phyloP scores from a whole-genome alignment of 2,113 vertebrate species.

The Chionis minor region DNA sequence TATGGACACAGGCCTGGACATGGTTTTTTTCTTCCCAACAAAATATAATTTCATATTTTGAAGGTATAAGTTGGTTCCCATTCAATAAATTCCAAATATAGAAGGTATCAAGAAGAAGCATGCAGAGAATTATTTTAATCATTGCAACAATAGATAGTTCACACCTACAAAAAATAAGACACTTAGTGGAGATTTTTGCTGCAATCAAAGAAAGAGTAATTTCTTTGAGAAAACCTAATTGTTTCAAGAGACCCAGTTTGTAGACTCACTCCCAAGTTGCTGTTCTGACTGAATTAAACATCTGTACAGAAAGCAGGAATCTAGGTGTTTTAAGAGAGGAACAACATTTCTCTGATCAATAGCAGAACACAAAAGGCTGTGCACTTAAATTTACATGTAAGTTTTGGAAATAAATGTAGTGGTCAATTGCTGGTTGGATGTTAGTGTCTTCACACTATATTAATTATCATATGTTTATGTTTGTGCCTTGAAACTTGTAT shows the following conservation, averaged over 20 bases:
- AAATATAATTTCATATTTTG: neutral
- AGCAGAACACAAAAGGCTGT: neutral
- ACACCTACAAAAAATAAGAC: neutral
- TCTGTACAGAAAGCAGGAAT: neutral
- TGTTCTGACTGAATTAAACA: neutral
- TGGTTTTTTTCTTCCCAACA: neutral
- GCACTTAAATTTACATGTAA: neutral
- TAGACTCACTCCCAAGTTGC: neutral
- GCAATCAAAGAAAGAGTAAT: neutral
- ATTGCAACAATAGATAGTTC: neutral
- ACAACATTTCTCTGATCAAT: neutral
- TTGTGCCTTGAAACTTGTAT: neutral
- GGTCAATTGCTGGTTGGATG: neutral
- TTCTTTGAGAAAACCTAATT: neutral
- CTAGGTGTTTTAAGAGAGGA: neutral
- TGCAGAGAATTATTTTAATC: neutral
- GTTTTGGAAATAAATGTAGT: neutral
- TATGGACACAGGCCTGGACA: neutral
- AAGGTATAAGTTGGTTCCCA: neutral
- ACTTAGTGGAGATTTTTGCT: neutral
- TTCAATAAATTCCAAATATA: neutral
- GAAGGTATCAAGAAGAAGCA: neutral
- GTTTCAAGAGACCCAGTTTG: neutral
- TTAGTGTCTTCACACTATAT: neutral
- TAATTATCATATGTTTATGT: neutral